Base-by-base conservation (phyloP, 1,140 invertebrate genomes). In the Helicorthomorpha holstii region DNA sequence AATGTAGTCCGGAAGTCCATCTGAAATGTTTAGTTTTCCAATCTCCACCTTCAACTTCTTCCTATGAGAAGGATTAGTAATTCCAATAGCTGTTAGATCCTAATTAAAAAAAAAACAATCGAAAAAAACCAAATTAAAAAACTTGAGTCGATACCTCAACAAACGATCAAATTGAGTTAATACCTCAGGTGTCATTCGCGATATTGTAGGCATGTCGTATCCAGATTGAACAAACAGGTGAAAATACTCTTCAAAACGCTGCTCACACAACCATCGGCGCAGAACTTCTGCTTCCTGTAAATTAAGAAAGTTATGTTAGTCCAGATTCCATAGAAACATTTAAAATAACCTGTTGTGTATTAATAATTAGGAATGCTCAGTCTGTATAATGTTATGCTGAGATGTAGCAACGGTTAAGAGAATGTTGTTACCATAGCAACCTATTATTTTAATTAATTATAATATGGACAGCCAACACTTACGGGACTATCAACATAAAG, bases 181-280 rank as follows among this genome's bases (percentile, higher is more conserved):
- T 63, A 77, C 90, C 71, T 98, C 93, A 0, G 95, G 94, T 21
- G 95, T 98, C 90, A 98, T 97, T 54, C 91, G 75, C 24, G 89
- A 88, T 60, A 98, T 93, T 0, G 94, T 98, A 22, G 89, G 82
- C 72, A 99, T 80, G 72, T 98, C 95, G 66, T 98, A 99, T 29
- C 94, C 95, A 41, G 94, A 90, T 22, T 85, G 79, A 46, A 91
- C 77, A 69, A 99, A 98, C 23, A 94, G 75, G 29, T 83, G 77
- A 57, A 89, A 87, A 69, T 98, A 98, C 65, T 97, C 89, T 65
- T 94, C 92, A 71, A 94, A 92, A 62, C 91, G 86, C 38, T 98
- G 75, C 63, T 95, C 90, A 38, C 84, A 79, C 58, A 98, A 70
- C 92, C 94, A 98, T 52, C 85, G 81, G 59, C 88, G 83, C 55